Percentiles rank a stretch among this genome's conserved stretches.
These are phyloP conservation scores for Caretta caretta DNA, from an alignment of 2,113 vertebrate species.

Conservation along the genomic window DNA sequence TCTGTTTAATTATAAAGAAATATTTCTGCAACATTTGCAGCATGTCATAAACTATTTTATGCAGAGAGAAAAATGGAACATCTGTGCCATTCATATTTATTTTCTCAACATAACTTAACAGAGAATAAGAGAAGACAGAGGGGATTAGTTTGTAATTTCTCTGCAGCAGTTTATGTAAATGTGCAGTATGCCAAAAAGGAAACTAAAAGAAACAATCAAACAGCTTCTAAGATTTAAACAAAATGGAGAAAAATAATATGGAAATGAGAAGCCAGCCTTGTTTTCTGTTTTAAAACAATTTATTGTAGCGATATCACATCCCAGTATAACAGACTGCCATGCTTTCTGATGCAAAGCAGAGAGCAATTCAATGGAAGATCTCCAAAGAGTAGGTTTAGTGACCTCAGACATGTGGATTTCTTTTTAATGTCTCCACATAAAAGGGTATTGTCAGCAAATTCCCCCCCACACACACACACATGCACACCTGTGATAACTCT, in stretches of 20 bases:
- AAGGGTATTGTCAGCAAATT: slow-evolving; percentile 29
- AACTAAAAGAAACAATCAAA: slow-evolving; percentile 55
- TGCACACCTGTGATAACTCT: slow-evolving; percentile 68
- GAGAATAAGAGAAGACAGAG: slow-evolving; percentile 57
- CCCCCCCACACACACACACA: not conserved
- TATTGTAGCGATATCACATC: not conserved
- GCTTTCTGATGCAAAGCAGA: not conserved
- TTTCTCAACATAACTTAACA: slow-evolving; percentile 66
- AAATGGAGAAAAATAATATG: slow-evolving; percentile 41
- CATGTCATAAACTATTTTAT: slow-evolving; percentile 65
- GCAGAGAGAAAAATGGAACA: slow-evolving; percentile 43
- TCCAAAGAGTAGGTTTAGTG: slow-evolving; percentile 2
- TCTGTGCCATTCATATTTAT: slow-evolving; percentile 67
- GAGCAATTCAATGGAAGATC: not conserved
- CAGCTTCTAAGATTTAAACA: slow-evolving; percentile 50
- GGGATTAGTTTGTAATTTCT: slow-evolving; percentile 55
- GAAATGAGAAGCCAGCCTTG: slow-evolving; percentile 26
- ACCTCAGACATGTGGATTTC: slow-evolving; percentile 36
- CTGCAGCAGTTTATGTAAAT: slow-evolving; percentile 56
- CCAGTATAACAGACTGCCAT: not conserved
- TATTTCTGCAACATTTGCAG: slow-evolving; percentile 50
- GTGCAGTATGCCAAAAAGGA: slow-evolving; percentile 30
- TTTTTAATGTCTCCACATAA: slow-evolving; percentile 43
- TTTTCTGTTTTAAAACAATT: slow-evolving; percentile 37
- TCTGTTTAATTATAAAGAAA: slow-evolving; percentile 37